These are phyloP conservation scores for Drymonia ruficornis DNA, from an alignment of 2,888 invertebrate genomes.

Conservation along the genomic window DNA sequence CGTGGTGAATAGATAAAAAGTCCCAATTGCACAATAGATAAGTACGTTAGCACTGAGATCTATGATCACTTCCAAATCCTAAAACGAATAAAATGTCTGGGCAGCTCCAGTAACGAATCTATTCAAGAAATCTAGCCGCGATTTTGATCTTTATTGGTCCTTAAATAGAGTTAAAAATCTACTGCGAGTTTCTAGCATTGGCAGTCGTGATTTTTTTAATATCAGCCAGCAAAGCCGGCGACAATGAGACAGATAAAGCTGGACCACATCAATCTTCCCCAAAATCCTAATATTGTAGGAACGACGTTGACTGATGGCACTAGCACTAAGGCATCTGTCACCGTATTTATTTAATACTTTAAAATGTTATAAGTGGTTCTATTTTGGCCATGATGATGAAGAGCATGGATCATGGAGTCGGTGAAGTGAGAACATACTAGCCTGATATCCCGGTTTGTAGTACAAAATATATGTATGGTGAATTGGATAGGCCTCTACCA, in stretches of 20 bases:
- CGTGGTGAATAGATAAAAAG: too few species aligned
- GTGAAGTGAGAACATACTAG: too few species aligned
- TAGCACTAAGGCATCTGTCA: neutral
- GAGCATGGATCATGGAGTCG: too few species aligned
- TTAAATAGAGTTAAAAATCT: neutral
- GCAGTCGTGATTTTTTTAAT: slow-evolving; percentile 43
- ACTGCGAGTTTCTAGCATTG: slow-evolving; percentile 13
- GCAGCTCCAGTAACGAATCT: neutral
- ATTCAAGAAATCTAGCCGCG: neutral
- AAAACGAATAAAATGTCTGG: neutral
- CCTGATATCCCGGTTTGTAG: too few species aligned
- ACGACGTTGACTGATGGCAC: slow-evolving; percentile 50
- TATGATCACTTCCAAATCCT: slow-evolving; percentile 1
- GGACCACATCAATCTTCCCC: slow-evolving; percentile 50
- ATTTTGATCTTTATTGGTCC: neutral
- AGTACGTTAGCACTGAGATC: too few species aligned
- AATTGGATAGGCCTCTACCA: too few species aligned
- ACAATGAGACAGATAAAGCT: slow-evolving; percentile 49
- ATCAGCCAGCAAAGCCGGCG: slow-evolving; percentile 40
- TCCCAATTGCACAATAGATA: too few species aligned
- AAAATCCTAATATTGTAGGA: slow-evolving; percentile 46
- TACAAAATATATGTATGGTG: too few species aligned
- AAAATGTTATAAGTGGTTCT: too few species aligned
- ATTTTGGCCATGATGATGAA: too few species aligned
- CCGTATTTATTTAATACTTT: slow-evolving; percentile 27